Evolutionary conservation across 2,888 invertebrate species (phyloP).

Genomic region (Embidobia sp.): DNA sequence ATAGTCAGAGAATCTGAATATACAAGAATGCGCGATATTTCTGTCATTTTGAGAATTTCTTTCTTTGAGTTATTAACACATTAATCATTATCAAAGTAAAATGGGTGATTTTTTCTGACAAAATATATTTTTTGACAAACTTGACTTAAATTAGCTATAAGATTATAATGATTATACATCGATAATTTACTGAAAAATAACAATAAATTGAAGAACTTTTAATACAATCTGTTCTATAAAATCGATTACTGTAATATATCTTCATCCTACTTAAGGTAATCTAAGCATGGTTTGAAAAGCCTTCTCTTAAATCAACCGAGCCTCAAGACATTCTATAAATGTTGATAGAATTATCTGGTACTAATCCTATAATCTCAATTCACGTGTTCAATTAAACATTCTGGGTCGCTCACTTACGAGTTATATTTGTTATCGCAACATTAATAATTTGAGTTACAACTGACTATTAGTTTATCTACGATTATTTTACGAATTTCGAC

Average conservation of each 20-base stretch:
- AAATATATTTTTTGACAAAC: too few species aligned
- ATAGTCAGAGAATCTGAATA: too few species aligned
- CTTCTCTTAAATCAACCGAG: conserved; percentile 26
- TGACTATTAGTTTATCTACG: too few species aligned
- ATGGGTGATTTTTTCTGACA: too few species aligned
- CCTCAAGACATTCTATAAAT: conserved; percentile 23
- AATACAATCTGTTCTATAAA: background rate
- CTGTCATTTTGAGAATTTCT: too few species aligned
- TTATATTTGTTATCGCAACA: background rate
- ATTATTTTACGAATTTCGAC: too few species aligned
- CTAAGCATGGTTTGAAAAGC: conserved; percentile 23
- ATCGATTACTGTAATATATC: conserved; percentile 20
- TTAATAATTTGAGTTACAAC: conserved; percentile 6
- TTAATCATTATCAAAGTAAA: too few species aligned
- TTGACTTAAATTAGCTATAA: too few species aligned
- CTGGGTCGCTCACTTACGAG: background rate
- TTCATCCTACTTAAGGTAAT: conserved; percentile 30
- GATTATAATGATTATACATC: too few species aligned
- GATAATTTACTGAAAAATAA: too few species aligned
- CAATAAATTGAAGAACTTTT: conserved; percentile 9
- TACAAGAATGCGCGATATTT: too few species aligned
- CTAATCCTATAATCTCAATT: conserved; percentile 30
- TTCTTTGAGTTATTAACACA: too few species aligned
- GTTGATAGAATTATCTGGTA: conserved; percentile 29
- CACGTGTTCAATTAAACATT: conserved; percentile 15